phyloP scores from a whole-genome alignment of 2,888 invertebrate species.

The Drosophila mimica region DNA sequence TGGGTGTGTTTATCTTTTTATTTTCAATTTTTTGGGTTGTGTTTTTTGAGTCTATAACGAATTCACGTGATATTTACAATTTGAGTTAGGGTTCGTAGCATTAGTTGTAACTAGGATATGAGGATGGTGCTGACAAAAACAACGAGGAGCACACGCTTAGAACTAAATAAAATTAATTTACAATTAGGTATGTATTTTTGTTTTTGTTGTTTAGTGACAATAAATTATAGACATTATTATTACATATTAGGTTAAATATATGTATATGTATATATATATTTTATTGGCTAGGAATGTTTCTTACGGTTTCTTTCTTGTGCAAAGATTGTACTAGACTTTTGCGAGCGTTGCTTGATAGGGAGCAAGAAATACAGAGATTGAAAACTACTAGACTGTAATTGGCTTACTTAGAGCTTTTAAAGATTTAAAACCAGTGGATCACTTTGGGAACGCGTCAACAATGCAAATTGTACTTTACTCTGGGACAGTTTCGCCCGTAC shows the following conservation, averaged over 20 bases:
- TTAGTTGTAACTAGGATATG: slow-evolving; percentile 51
- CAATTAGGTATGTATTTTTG: slow-evolving; percentile 52
- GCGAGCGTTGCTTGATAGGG: slow-evolving; percentile 54
- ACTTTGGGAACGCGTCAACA: slow-evolving; percentile 77
- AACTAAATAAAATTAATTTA: slow-evolving; percentile 77
- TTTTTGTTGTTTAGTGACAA: slow-evolving; percentile 53
- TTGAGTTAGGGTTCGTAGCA: slow-evolving; percentile 46
- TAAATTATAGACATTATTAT: slow-evolving; percentile 61
- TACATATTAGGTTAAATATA: slow-evolving; percentile 26
- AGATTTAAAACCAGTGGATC: slow-evolving; percentile 81
- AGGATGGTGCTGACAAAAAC: slow-evolving; percentile 62
- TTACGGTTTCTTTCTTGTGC: slow-evolving; percentile 50
- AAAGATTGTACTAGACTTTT: slow-evolving; percentile 71
- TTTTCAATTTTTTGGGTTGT: slow-evolving; percentile 32
- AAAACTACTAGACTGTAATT: slow-evolving; percentile 50
- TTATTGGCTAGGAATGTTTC: slow-evolving; percentile 72
- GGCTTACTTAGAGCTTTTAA: slow-evolving; percentile 76
- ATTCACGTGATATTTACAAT: slow-evolving; percentile 67
- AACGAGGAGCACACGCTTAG: slow-evolving; percentile 71
- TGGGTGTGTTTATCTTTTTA: slow-evolving; percentile 34
- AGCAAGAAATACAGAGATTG: slow-evolving; percentile 26
- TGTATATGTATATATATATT: slow-evolving; percentile 16
- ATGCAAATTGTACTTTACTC: slow-evolving; percentile 78
- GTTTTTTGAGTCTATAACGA: slow-evolving; percentile 63
- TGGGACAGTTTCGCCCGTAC: slow-evolving; percentile 48